Conservation (phyloP, 2,113 vertebrate genomes). For the Sorex fumeus region DNA sequence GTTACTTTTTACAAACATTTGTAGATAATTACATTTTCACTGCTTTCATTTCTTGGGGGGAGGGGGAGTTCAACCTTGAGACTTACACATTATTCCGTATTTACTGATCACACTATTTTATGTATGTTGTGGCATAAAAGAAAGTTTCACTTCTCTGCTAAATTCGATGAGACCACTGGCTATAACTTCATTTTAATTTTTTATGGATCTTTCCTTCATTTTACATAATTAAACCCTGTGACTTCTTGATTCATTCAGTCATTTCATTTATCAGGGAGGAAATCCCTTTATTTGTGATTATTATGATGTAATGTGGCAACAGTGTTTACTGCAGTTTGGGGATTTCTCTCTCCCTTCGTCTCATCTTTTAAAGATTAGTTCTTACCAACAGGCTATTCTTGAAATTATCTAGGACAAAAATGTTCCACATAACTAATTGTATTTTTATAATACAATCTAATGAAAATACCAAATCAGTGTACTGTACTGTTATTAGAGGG, state of each 20-base stretch:
- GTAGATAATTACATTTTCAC: constrained; percentile 46
- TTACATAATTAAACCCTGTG: background rate
- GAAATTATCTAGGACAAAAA: background rate
- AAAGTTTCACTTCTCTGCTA: constrained; percentile 15
- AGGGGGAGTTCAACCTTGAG: constrained; percentile 25
- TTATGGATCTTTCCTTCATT: background rate
- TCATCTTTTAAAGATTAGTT: constrained; percentile 35
- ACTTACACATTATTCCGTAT: constrained; percentile 47
- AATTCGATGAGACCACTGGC: background rate
- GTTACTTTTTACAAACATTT: constrained; percentile 67
- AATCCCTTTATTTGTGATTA: background rate
- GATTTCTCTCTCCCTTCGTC: background rate
- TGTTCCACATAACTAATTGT: constrained; percentile 19
- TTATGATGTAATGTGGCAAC: background rate
- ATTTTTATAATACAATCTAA: background rate
- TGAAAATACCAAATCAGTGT: constrained; percentile 54
- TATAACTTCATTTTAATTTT: background rate
- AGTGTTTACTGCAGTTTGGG: background rate
- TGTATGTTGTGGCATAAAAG: background rate
- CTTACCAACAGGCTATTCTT: constrained; percentile 10
- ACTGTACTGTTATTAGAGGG: background rate
- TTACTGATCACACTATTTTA: constrained; percentile 51
- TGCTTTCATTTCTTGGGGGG: constrained; percentile 59
- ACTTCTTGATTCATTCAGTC: background rate
- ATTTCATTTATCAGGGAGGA: background rate